Conservation (phyloP, 2,888 invertebrate genomes). For the Sminthurides aquaticus region DNA sequence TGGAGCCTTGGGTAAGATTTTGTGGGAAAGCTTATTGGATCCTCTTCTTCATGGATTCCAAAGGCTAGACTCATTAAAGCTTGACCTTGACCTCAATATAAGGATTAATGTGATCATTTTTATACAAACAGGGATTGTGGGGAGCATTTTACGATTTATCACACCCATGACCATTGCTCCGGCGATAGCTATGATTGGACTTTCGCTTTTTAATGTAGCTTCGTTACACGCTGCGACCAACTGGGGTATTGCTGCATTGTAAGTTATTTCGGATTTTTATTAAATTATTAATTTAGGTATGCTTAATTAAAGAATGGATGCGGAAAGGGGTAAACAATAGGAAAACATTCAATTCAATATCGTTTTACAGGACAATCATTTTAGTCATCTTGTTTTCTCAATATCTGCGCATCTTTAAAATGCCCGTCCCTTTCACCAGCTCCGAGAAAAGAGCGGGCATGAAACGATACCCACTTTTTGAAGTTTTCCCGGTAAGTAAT, state of each 20-base stretch:
- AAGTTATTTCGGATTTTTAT: too few species aligned
- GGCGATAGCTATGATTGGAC: slow-evolving; percentile 72
- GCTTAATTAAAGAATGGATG: too few species aligned
- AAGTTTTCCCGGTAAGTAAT: slow-evolving; percentile 28
- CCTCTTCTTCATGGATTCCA: too few species aligned
- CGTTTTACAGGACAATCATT: slow-evolving; percentile 58
- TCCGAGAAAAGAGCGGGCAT: slow-evolving; percentile 44
- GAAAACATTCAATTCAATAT: too few species aligned
- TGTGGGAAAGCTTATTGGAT: slow-evolving; percentile 14
- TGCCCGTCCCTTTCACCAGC: slow-evolving; percentile 57
- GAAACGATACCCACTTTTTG: slow-evolving; percentile 26
- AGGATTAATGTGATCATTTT: neutral
- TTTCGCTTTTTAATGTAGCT: slow-evolving; percentile 74
- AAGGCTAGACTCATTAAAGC: too few species aligned
- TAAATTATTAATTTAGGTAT: neutral
- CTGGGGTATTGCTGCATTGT: slow-evolving; percentile 77
- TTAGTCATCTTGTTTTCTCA: slow-evolving; percentile 73
- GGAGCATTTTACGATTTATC: slow-evolving; percentile 64
- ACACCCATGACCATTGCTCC: slow-evolving; percentile 78
- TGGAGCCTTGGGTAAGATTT: slow-evolving; percentile 52
- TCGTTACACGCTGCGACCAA: slow-evolving; percentile 71
- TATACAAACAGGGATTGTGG: slow-evolving; percentile 57
- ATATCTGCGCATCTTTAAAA: slow-evolving; percentile 59
- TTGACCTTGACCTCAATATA: neutral
- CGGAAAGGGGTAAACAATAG: too few species aligned